Evolutionary conservation across 2,888 invertebrate genomes (phyloP).

Genomic region (Orthosia gracilis): DNA sequence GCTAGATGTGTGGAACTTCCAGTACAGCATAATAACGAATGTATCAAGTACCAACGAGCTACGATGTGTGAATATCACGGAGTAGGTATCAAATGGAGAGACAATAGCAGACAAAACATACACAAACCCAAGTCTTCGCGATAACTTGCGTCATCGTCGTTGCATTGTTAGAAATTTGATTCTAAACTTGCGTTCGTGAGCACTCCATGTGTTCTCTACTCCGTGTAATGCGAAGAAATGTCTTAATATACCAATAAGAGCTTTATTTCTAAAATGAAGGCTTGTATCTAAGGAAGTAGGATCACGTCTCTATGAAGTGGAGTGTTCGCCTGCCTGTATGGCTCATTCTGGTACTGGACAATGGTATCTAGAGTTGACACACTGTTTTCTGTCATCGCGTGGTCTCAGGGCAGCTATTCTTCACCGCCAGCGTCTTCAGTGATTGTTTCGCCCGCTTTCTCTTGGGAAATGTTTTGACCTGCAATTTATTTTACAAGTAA

Average conservation of each 20-base stretch:
- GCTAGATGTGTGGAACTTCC: conserved; percentile 49
- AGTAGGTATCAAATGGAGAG: conserved; percentile 44
- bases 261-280: conserved; percentile 48
- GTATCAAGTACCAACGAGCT: conserved; percentile 50
- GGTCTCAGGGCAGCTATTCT: conserved; percentile 81
- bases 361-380: conserved; percentile 90
- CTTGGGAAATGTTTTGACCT: conserved; percentile 91
- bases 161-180: neutral
- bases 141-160: neutral
- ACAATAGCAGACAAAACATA: conserved; percentile 1
- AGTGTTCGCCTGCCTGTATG: conserved; percentile 68
- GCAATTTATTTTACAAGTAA: conserved; percentile 28
- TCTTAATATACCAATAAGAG: conserved; percentile 13
- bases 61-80: conserved; percentile 42
- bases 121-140: neutral
- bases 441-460: conserved; percentile 90
- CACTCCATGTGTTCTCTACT: conserved; percentile 34
- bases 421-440: conserved; percentile 88
- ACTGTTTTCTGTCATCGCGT: conserved; percentile 83
- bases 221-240: conserved; percentile 35
- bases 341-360: conserved; percentile 73
- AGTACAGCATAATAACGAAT: conserved; percentile 44
- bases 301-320: conserved; percentile 69
- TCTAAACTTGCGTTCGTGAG: conserved; percentile 2
- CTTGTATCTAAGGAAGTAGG: conserved; percentile 49